Percentiles rank a stretch among this genome's conserved stretches.
Evolutionary conservation across 2,797 vertebrate genomes (phyloP).

Genomic region (Sebastes itinus): DNA sequence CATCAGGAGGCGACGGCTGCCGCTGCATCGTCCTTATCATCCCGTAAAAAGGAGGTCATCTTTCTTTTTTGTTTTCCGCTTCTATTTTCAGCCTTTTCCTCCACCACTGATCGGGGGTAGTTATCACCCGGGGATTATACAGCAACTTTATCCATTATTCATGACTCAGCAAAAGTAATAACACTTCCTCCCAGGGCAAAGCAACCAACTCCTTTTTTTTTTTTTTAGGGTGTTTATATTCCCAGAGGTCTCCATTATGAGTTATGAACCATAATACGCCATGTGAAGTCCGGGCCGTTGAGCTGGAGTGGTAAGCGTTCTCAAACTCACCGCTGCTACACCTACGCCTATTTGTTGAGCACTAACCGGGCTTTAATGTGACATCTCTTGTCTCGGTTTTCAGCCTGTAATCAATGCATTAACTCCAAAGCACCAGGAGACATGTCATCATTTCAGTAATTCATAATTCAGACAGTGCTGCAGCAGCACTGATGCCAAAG

Average conservation of each 20-base stretch:
- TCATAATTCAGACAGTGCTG: conserved; percentile 37
- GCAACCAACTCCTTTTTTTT: conserved; percentile 21
- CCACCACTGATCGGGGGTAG: conserved; percentile 17
- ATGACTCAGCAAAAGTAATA: conserved; percentile 74
- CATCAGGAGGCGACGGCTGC: background rate
- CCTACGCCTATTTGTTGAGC: conserved; percentile 68
- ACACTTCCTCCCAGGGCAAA: conserved; percentile 35
- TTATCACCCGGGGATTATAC: conserved; percentile 62
- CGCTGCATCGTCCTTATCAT: background rate
- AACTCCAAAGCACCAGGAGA: conserved; percentile 16
- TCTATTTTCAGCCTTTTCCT: conserved; percentile 29
- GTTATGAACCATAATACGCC: conserved; percentile 33
- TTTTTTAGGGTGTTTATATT: conserved; percentile 40
- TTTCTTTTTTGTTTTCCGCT: conserved; percentile 12
- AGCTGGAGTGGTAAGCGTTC: conserved; percentile 9
- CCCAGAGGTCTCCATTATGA: conserved; percentile 51
- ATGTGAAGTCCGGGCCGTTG: conserved; percentile 18
- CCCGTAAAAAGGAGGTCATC: conserved; percentile 35
- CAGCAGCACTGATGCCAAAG: conserved; percentile 26
- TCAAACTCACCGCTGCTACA: conserved; percentile 34
- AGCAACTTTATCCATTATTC: conserved; percentile 69
- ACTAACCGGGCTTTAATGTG: background rate
- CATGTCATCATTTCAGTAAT: conserved; percentile 37
- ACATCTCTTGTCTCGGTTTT: background rate
- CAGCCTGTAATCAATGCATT: conserved; percentile 38